Percentiles rank a stretch among this genome's conserved stretches.
phyloP scores from a whole-genome alignment of 2,113 vertebrate genomes.

The Myxocyprinus asiaticus region DNA sequence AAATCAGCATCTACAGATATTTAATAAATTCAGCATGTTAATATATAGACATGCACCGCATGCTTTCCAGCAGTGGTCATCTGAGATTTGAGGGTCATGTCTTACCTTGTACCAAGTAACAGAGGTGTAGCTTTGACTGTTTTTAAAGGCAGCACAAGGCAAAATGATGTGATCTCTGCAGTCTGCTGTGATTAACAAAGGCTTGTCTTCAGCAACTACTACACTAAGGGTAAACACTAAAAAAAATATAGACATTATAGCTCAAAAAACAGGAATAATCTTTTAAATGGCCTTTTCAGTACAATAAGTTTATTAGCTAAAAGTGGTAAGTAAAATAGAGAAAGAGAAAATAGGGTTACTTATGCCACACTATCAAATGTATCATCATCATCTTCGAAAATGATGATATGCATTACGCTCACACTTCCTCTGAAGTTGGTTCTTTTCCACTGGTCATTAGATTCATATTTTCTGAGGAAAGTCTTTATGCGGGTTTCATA shows the following conservation, averaged over 20 bases:
- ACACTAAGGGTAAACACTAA: background rate
- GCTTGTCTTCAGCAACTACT: background rate
- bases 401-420: background rate
- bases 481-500: background rate
- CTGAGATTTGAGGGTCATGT: too few species aligned
- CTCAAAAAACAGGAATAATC: too few species aligned
- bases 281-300: too few species aligned
- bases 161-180: slow-evolving; percentile 4
- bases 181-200: background rate
- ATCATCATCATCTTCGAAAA: background rate
- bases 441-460: background rate
- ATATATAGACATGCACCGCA: too few species aligned
- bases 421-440: background rate
- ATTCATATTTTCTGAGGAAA: background rate
- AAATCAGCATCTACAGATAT: background rate
- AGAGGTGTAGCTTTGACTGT: slow-evolving; percentile 1
- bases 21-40: too few species aligned
- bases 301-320: too few species aligned
- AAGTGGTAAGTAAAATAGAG: too few species aligned
- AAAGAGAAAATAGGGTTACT: background rate
- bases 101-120: slow-evolving; percentile 38
- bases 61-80: too few species aligned
- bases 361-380: background rate
- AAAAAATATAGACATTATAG: background rate
- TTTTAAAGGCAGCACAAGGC: background rate